Evolutionary conservation across 2,888 invertebrate species (phyloP).

Genomic region (Tachina lurida): DNA sequence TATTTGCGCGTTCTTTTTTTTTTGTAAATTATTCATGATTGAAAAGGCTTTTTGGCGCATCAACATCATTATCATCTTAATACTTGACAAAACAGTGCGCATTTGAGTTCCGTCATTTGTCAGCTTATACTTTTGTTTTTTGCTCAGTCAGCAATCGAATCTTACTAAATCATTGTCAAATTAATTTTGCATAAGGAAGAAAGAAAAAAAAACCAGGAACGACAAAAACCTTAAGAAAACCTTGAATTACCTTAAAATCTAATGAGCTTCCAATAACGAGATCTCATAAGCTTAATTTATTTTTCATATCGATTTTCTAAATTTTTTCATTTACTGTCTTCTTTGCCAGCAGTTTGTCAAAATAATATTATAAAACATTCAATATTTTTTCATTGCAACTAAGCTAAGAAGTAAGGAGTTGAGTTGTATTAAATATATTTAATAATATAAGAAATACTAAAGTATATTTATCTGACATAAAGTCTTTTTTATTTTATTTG

Average conservation of each 20-base stretch:
- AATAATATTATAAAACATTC: neutral
- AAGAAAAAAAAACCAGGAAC: neutral
- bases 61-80: conserved; percentile 60
- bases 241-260: conserved; percentile 23
- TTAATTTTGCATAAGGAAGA: conserved; percentile 51
- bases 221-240: conserved; percentile 4
- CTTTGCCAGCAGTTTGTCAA: neutral
- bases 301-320: conserved; percentile 17
- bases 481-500: too few species aligned
- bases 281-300: conserved; percentile 20
- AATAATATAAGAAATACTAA: neutral
- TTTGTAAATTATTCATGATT: conserved; percentile 65
- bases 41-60: conserved; percentile 64
- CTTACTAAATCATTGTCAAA: conserved; percentile 62
- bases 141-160: conserved; percentile 40
- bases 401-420: too few species aligned
- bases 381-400: neutral
- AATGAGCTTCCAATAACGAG: conserved; percentile 39
- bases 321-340: neutral
- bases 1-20: conserved; percentile 66
- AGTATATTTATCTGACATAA: too few species aligned
- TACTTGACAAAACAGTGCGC: conserved; percentile 40
- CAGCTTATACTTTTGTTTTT: conserved; percentile 31
- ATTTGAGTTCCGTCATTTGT: conserved; percentile 3
- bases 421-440: neutral